These are phyloP conservation scores for Myocastor coypus DNA, from an alignment of 2,113 vertebrate genomes.

Conservation along the genomic window DNA sequence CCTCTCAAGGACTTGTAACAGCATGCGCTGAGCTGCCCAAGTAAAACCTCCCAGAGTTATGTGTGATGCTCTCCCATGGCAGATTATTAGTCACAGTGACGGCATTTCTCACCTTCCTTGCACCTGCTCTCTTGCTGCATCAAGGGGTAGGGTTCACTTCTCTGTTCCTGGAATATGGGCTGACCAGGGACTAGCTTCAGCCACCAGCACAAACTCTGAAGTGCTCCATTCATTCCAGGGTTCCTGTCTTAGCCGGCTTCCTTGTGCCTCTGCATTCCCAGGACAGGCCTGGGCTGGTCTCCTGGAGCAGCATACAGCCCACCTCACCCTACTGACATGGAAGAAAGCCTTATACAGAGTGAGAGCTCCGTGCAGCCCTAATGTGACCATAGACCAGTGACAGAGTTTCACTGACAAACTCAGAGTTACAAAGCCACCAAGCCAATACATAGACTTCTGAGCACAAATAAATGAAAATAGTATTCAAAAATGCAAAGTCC, in stretches of 20 bases:
- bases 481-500: not conserved
- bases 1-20: not conserved
- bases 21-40: not conserved
- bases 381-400: not conserved
- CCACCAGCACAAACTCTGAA: not conserved
- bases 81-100: not conserved
- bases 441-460: not conserved
- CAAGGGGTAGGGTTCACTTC: not conserved
- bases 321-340: not conserved
- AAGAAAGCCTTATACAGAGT: not conserved
- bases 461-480: not conserved
- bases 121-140: not conserved
- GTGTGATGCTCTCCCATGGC: not conserved
- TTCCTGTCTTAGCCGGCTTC: not conserved
- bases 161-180: not conserved
- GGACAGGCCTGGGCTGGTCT: rapidly evolving
- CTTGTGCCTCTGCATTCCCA: not conserved
- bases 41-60: not conserved
- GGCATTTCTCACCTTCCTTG: not conserved
- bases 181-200: not conserved
- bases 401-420: not conserved
- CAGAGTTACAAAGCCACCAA: not conserved
- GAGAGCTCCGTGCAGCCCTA: not conserved
- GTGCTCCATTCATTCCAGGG: rapidly evolving
- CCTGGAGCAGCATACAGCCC: not conserved